Evolutionary conservation across 2,797 vertebrate genomes (phyloP).

Genomic region (Carduelis carduelis): DNA sequence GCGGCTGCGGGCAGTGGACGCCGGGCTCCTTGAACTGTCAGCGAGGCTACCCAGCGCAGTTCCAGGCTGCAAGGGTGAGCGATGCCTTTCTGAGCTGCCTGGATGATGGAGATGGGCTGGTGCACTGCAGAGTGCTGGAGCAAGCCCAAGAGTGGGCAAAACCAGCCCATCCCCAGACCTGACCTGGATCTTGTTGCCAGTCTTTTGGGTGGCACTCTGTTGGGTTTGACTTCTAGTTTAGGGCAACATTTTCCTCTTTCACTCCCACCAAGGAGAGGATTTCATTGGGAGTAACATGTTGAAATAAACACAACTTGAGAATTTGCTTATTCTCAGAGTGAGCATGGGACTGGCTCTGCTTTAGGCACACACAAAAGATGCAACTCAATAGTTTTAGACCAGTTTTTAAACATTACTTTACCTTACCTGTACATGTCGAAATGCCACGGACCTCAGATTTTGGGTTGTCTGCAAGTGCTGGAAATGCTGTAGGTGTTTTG

Average conservation of each 20-base stretch:
- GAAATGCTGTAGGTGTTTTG: not conserved
- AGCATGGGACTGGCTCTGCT: not conserved
- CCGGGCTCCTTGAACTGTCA: not conserved
- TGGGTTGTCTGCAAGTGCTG: not conserved
- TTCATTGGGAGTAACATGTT: not conserved
- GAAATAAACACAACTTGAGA: not conserved
- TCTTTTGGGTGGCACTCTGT: not conserved
- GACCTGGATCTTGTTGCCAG: not conserved
- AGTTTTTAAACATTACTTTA: not conserved
- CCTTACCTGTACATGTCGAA: not conserved
- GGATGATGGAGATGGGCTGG: not conserved
- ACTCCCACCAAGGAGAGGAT: not conserved
- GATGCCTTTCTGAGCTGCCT: not conserved
- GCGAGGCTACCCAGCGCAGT: rapidly evolving
- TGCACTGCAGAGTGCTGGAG: rapidly evolving
- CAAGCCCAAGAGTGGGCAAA: not conserved
- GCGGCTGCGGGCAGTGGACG: rapidly evolving
- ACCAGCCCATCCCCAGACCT: not conserved
- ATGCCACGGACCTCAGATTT: not conserved
- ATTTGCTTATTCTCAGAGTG: not conserved
- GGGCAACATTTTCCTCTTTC: not conserved
- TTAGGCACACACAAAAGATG: not conserved
- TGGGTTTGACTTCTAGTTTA: not conserved
- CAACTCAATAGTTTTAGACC: not conserved
- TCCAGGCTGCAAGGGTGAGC: not conserved